Percentiles rank a stretch among this genome's conserved stretches.
These are phyloP conservation scores for Podarcis lilfordi DNA, from an alignment of 2,797 vertebrate species.

Conservation along the genomic window DNA sequence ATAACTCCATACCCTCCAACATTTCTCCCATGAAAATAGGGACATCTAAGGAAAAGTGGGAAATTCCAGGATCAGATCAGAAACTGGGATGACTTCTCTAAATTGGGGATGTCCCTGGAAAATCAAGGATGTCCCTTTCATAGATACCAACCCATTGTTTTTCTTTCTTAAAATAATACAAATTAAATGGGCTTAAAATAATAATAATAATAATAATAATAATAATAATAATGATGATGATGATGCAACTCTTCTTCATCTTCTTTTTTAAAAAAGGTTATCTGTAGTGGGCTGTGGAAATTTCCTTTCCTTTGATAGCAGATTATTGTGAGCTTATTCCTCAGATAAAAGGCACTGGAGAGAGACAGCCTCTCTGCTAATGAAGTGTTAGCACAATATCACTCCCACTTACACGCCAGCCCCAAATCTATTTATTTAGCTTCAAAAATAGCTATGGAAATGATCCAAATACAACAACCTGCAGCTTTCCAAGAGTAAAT, in stretches of 20 bases:
- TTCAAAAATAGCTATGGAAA: conserved; percentile 18
- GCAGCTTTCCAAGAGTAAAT: conserved; percentile 21
- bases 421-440: conserved; percentile 29
- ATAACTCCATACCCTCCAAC: too few relatives aligned
- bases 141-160: too few relatives aligned
- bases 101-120: too few relatives aligned
- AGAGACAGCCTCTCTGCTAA: neutral
- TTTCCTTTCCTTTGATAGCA: conserved; percentile 11
- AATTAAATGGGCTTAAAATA: neutral
- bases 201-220: too few relatives aligned
- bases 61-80: too few relatives aligned
- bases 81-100: too few relatives aligned
- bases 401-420: conserved; percentile 1
- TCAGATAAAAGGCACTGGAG: neutral
- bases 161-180: conserved; percentile 18
- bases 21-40: too few relatives aligned
- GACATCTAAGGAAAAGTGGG: too few relatives aligned
- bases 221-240: too few relatives aligned
- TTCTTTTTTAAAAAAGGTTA: neutral
- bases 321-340: conserved; percentile 1
- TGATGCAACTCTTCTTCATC: too few relatives aligned
- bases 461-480: neutral
- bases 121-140: too few relatives aligned
- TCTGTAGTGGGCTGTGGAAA: neutral
- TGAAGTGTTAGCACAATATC: conserved; percentile 10